Percentiles rank a stretch among this genome's conserved stretches.
phyloP scores from a whole-genome alignment of 2,797 vertebrate species.

The Ispidina lecontei region DNA sequence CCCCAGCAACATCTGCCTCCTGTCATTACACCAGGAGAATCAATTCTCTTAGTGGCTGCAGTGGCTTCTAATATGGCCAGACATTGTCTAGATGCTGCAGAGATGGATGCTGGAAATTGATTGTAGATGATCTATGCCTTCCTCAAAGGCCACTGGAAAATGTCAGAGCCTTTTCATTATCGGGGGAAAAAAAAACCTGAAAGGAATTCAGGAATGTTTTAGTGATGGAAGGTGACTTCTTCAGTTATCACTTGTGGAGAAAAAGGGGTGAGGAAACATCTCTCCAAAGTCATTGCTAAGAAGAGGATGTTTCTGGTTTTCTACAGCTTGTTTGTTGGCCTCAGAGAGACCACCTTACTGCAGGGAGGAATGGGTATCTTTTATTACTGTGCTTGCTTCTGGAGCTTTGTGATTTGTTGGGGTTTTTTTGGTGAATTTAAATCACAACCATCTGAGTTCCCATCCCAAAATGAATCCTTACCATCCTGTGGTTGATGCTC shows the following conservation, averaged over 20 bases:
- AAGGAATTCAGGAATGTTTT: background rate
- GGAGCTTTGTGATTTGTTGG: background rate
- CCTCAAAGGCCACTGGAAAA: constrained; percentile 10
- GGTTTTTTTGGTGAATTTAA: background rate
- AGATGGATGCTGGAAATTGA: background rate
- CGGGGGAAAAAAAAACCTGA: background rate
- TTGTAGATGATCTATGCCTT: background rate
- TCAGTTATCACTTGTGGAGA: background rate
- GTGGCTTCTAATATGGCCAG: background rate
- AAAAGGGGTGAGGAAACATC: background rate
- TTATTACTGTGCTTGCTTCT: background rate
- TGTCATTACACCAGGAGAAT: background rate
- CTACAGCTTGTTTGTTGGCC: background rate
- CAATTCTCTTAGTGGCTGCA: background rate
- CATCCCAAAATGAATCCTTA: background rate
- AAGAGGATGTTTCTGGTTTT: background rate
- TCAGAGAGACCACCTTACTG: background rate
- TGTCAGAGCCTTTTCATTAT: background rate
- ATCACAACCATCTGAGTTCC: background rate
- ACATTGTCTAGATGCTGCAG: background rate
- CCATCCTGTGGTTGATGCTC: background rate
- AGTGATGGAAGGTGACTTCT: background rate
- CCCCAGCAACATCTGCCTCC: background rate
- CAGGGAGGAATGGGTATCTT: background rate
- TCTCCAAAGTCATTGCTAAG: background rate